Percentiles rank a stretch among this genome's conserved stretches.
phyloP scores from a whole-genome alignment of 2,888 invertebrate species.

The Pinctada fucata region DNA sequence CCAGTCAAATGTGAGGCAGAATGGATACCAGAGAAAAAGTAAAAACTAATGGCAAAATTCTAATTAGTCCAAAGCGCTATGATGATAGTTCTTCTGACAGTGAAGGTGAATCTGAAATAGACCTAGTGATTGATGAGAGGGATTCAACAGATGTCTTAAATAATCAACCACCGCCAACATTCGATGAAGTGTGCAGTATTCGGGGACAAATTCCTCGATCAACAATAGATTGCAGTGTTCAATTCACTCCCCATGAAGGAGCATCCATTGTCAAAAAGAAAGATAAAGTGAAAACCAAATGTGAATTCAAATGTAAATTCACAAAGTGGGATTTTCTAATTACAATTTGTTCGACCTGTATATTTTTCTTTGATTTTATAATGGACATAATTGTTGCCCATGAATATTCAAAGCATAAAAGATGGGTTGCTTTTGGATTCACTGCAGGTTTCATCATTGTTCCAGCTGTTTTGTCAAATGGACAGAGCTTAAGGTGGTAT shows the following conservation, averaged over 20 bases:
- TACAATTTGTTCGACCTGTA: constrained; percentile 55
- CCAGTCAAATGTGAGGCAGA: too few species aligned
- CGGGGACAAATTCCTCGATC: too few species aligned
- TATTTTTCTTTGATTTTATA: constrained; percentile 64
- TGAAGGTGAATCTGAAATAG: too few species aligned
- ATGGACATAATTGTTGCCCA: constrained; percentile 62
- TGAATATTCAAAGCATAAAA: constrained; percentile 54
- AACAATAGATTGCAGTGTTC: constrained; percentile 14
- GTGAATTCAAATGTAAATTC: constrained; percentile 42
- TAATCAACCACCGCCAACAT: too few species aligned
- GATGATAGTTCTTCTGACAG: too few species aligned
- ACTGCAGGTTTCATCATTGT: constrained; percentile 59
- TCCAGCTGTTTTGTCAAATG: constrained; percentile 62
- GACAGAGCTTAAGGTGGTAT: constrained; percentile 65
- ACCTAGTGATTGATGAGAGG: too few species aligned
- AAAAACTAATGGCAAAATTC: too few species aligned
- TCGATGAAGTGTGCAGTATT: too few species aligned
- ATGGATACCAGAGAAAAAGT: too few species aligned
- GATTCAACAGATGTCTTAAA: too few species aligned
- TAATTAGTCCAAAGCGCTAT: too few species aligned
- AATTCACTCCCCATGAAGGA: not conserved
- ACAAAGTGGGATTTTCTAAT: constrained; percentile 56
- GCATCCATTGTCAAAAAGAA: not conserved
- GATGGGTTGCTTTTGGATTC: constrained; percentile 53
- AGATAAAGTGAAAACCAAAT: not conserved